Percentiles rank a stretch among this genome's conserved stretches.
Evolutionary conservation across 2,888 invertebrate genomes (phyloP).

Genomic region (Plebejus melissa): DNA sequence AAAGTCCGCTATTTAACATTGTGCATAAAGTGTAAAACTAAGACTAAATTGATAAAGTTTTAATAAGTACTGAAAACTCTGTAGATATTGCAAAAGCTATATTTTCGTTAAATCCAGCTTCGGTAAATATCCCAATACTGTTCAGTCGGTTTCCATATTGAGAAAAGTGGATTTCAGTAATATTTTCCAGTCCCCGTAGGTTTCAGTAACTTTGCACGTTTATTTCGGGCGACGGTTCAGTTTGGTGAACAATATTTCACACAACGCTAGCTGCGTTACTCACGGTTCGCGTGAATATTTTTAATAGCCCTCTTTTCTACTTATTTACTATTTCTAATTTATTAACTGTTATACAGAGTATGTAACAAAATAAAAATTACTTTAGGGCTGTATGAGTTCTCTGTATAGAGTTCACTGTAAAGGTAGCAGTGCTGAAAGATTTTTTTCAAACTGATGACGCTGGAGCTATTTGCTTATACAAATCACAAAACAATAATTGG

Average conservation of each 20-base stretch:
- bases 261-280: conserved; percentile 27
- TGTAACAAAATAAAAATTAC: no score
- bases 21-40: no score
- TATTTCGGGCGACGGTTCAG: conserved; percentile 22
- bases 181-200: conserved; percentile 49
- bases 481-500: no score
- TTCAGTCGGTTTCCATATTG: conserved; percentile 45
- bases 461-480: no score
- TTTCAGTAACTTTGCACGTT: conserved; percentile 46
- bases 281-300: conserved; percentile 25
- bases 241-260: conserved; percentile 28
- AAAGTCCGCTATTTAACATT: no score
- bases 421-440: no score
- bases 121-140: conserved; percentile 34
- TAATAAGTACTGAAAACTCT: conserved; percentile 38
- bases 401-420: no score
- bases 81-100: conserved; percentile 50
- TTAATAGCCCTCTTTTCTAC: conserved; percentile 11
- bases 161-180: not conserved
- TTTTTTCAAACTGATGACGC: no score
- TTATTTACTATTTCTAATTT: conserved; percentile 21
- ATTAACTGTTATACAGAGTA: not conserved
- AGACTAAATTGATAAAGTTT: no score
- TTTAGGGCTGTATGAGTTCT: no score
- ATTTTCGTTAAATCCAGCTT: not conserved